Percentiles rank a stretch among this genome's conserved stretches.
Conservation (phyloP, 2,113 vertebrate species). For the Pteruthius melanotis region DNA sequence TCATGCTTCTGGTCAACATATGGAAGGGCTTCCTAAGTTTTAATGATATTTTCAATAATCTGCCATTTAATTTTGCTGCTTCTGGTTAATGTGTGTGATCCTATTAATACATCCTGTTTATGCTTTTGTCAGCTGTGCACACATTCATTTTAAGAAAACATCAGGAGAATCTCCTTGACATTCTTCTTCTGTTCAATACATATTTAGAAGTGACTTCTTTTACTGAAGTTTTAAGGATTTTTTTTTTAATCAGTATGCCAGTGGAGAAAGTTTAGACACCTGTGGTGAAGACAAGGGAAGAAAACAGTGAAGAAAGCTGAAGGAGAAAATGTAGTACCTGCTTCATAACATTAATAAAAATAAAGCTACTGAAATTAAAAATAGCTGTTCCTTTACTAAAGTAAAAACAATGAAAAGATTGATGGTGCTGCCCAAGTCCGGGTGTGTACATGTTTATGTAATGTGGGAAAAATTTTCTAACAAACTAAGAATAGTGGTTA, state of each 20-base stretch:
- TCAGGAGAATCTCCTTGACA: neutral
- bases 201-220: neutral
- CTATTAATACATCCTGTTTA: neutral
- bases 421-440: neutral
- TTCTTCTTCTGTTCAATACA: neutral
- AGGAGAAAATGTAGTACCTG: neutral
- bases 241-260: neutral
- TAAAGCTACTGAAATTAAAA: neutral
- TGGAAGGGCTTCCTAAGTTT: neutral
- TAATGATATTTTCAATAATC: neutral
- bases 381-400: slow-evolving; percentile 9
- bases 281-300: neutral
- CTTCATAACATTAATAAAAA: neutral
- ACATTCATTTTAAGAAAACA: neutral
- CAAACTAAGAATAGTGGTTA: slow-evolving; percentile 46
- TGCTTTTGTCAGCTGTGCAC: neutral
- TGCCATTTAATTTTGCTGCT: neutral
- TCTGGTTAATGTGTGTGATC: neutral
- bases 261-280: neutral
- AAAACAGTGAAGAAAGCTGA: neutral
- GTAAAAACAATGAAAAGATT: neutral
- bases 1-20: neutral
- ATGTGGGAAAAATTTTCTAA: slow-evolving; percentile 36
- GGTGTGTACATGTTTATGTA: neutral
- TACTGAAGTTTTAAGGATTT: neutral